These are phyloP conservation scores for Plagodis dolabraria DNA, from an alignment of 2,888 invertebrate genomes.

Conservation along the genomic window DNA sequence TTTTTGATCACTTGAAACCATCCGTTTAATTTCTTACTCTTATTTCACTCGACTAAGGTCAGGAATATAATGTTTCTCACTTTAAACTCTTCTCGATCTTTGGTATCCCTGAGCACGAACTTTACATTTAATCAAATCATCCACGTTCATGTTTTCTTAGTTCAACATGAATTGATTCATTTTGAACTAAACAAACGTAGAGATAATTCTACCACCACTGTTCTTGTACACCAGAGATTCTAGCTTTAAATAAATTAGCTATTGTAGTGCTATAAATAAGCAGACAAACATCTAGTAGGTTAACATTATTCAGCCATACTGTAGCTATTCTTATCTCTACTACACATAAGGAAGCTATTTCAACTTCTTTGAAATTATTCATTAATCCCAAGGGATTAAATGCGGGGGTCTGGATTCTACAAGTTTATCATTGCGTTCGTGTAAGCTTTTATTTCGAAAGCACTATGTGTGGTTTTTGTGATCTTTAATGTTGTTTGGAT, in stretches of 20 bases:
- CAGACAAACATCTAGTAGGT: conserved; percentile 25
- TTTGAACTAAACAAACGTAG: no score
- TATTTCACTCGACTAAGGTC: no score
- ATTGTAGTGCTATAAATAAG: conserved; percentile 25
- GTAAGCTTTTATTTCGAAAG: conserved; percentile 8
- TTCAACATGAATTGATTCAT: no score
- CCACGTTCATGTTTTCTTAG: no score
- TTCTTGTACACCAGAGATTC: conserved; percentile 1
- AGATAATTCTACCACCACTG: neutral
- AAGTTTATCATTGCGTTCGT: conserved; percentile 32
- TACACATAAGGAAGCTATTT: conserved; percentile 36
- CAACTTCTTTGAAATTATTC: conserved; percentile 29
- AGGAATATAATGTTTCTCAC: no score
- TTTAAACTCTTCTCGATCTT: no score
- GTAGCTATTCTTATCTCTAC: conserved; percentile 26
- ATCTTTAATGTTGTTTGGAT: conserved; percentile 1
- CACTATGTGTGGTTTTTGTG: conserved; percentile 7
- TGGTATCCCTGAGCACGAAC: no score
- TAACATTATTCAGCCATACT: conserved; percentile 15
- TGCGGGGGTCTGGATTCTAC: conserved; percentile 36
- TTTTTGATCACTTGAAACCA: no score
- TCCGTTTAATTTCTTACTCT: no score
- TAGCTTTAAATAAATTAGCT: conserved; percentile 16
- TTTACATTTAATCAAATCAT: no score
- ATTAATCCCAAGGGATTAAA: conserved; percentile 58